Base-by-base conservation (phyloP, 2,888 invertebrate genomes). In the Drosophila kambysellisi region DNA sequence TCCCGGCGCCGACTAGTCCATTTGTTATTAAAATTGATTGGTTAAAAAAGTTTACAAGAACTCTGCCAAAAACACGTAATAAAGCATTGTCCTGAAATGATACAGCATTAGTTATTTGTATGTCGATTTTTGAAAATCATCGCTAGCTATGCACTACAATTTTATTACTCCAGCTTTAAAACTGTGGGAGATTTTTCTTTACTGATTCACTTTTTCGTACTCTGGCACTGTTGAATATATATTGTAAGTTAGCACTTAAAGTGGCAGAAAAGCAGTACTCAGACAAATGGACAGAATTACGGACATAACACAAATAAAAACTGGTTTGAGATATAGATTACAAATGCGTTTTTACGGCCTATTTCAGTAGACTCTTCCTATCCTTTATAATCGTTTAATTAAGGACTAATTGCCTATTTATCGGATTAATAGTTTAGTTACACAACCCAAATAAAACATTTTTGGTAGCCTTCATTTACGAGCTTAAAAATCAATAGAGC, bases 11-110 rank as follows among this genome's bases (percentile, higher is more conserved):
- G 17, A 15, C 9, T 11, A 51, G 74, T 72, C 69, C 30, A 53
- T n/a, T n/a, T 43, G 53, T 29, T 68, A 60, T 82, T 79, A 66
- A 66, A 82, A 76, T 57, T 66, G 48, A 70, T 84, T 68, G 51
- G 67, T 70, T 15, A 11, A 30, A 61, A 15, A 46, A 39, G 8
- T 39, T 39, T 33, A 56, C 51, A 63, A 48, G 48, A 52, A 20
- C 50, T 29, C 29, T 37, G 43, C 20, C 57, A 41, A 39, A 46
- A 58, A 48, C n/a, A 50, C 7, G 2, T 50, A 33, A 29, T 25
- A 17, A 37, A 60, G 20, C 17, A 25, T 35, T 35, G 25, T 5
- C 4, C 0, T 15, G 6, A 6, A 69, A 48, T 30, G 7, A 20
- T 20, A 58, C 12, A 30, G n/a, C n/a, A 32, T 52, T 32, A 12